Percentiles rank a stretch among this genome's conserved stretches.
These are phyloP conservation scores for Lasioglossum leucozonium DNA, from an alignment of 2,888 invertebrate genomes.

Conservation along the genomic window DNA sequence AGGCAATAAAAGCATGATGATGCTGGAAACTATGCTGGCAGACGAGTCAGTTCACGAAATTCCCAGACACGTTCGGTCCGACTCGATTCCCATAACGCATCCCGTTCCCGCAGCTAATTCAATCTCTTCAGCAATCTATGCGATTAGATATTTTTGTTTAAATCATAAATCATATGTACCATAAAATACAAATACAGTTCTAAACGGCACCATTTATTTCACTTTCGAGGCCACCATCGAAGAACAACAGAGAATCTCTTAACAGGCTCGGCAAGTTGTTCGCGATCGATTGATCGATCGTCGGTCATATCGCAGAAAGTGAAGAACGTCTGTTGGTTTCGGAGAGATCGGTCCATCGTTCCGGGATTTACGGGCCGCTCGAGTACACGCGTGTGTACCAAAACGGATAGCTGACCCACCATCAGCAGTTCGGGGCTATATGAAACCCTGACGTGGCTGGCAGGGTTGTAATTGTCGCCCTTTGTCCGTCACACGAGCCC, in stretches of 20 bases:
- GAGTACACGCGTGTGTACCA: slow-evolving; percentile 20
- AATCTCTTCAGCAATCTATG: not conserved
- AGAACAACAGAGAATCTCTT: too few relatives aligned
- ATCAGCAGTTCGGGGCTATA: slow-evolving; percentile 69
- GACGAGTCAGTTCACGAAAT: not conserved
- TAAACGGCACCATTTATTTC: too few relatives aligned
- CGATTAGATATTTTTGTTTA: too few relatives aligned
- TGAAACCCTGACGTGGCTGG: slow-evolving; percentile 78
- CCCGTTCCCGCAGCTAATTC: not conserved
- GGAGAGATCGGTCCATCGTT: slow-evolving; percentile 9
- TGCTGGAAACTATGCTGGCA: not conserved
- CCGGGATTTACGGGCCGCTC: slow-evolving; percentile 27
- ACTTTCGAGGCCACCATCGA: too few relatives aligned
- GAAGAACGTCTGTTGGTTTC: slow-evolving; percentile 1
- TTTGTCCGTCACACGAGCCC: slow-evolving; percentile 79
- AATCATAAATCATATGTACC: too few relatives aligned
- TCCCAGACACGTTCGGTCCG: not conserved
- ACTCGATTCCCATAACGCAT: not conserved
- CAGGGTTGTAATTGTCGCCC: slow-evolving; percentile 81
- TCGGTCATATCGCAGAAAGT: not conserved
- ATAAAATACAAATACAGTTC: too few relatives aligned
- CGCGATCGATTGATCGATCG: not conserved
- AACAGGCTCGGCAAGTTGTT: not conserved
- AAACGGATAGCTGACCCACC: slow-evolving; percentile 58
- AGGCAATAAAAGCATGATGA: not conserved